phyloP scores from a whole-genome alignment of 1,140 invertebrate genomes.

The Bombus impatiens region DNA sequence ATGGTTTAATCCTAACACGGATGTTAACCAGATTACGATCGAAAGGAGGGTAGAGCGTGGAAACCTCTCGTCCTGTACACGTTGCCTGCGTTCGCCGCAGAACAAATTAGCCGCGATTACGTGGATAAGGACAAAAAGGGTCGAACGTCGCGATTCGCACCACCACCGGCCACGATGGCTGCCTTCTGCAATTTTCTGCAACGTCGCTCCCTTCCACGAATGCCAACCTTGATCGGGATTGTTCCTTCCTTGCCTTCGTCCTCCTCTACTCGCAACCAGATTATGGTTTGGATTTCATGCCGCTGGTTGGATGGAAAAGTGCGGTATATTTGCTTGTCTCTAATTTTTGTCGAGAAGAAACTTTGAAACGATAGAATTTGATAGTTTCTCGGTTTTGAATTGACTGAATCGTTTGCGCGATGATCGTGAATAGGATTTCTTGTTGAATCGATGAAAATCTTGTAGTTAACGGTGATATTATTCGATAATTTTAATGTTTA shows the following conservation, averaged over 20 bases:
- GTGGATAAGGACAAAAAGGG: constrained; percentile 65
- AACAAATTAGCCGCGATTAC: constrained; percentile 78
- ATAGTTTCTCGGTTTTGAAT: too few species aligned
- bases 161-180: constrained; percentile 36
- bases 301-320: too few species aligned
- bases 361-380: too few species aligned
- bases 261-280: neutral
- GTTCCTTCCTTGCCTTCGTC: neutral
- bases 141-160: constrained; percentile 59
- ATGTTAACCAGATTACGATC: constrained; percentile 78
- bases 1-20: constrained; percentile 78
- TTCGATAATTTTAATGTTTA: too few species aligned
- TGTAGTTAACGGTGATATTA: too few species aligned
- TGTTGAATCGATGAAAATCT: too few species aligned
- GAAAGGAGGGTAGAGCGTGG: constrained; percentile 5
- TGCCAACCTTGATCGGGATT: neutral
- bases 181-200: constrained; percentile 61
- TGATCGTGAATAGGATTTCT: too few species aligned
- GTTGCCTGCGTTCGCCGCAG: constrained; percentile 68
- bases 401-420: too few species aligned
- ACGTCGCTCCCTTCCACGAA: constrained; percentile 42
- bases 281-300: neutral
- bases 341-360: too few species aligned
- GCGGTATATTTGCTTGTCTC: too few species aligned
- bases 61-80: constrained; percentile 26